A percentile compares a stretch with the other conserved stretches of the same genome.
These are phyloP conservation scores for Tamias sibiricus DNA, from an alignment of 2,113 vertebrate species.

Conservation along the genomic window DNA sequence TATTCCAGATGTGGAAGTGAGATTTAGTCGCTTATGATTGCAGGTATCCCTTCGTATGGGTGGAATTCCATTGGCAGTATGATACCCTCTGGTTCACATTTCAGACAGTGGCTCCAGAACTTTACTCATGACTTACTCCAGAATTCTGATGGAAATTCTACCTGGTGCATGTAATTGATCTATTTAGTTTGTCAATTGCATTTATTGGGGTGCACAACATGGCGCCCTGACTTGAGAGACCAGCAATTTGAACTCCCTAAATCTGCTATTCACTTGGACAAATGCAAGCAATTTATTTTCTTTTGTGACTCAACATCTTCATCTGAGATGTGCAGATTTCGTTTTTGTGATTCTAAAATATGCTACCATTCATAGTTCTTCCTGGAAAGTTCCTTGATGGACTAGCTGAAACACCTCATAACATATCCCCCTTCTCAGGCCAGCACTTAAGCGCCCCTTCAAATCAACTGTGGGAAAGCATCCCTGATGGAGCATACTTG, in stretches of 20 bases:
- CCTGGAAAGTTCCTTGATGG: neutral
- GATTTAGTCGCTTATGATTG: neutral
- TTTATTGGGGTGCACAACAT: neutral
- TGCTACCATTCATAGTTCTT: neutral
- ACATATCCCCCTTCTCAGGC: neutral
- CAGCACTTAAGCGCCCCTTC: neutral
- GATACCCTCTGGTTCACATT: neutral
- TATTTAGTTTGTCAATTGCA: neutral
- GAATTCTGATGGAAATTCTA: neutral
- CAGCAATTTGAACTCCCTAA: neutral
- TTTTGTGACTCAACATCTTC: neutral
- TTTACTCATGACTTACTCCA: neutral
- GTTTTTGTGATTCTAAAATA: constrained; percentile 55
- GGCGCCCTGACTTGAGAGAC: neutral
- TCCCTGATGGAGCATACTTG: neutral
- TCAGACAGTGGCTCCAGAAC: neutral
- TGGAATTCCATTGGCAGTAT: neutral
- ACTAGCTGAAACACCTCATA: neutral
- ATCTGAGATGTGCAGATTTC: neutral
- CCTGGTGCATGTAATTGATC: neutral
- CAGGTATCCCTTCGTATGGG: neutral
- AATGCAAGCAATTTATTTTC: neutral
- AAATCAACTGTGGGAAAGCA: neutral
- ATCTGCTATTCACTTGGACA: neutral
- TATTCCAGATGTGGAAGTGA: neutral